Percentiles rank a stretch among this genome's conserved stretches.
These are phyloP conservation scores for Setipinna tenuifilis DNA, from an alignment of 2,797 vertebrate genomes.

Conservation along the genomic window DNA sequence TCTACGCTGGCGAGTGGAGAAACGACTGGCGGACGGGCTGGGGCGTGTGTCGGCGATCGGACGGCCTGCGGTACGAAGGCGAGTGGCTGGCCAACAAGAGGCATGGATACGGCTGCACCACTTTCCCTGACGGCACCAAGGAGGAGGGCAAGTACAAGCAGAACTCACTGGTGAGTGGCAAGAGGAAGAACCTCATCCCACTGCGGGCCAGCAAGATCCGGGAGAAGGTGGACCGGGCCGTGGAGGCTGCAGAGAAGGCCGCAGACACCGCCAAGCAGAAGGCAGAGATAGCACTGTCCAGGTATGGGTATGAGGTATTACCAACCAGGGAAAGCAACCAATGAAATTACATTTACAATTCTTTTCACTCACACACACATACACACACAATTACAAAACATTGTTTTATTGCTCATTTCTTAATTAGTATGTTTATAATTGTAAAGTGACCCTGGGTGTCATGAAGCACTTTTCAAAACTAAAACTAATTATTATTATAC, in stretches of 20 bases:
- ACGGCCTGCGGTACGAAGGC: slow-evolving; percentile 91
- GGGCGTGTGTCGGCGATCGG: slow-evolving; percentile 91
- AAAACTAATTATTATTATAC: no score
- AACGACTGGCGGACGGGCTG: slow-evolving; percentile 92
- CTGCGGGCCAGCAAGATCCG: slow-evolving; percentile 95
- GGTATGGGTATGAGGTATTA: no score
- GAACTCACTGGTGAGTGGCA: slow-evolving; percentile 92
- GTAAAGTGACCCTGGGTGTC: no score
- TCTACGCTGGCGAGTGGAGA: slow-evolving; percentile 94
- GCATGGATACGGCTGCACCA: slow-evolving; percentile 96
- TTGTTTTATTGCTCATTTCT: no score
- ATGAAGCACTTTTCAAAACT: no score
- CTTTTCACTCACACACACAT: neutral
- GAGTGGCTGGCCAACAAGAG: slow-evolving; percentile 94
- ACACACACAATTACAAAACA: neutral
- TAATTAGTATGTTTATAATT: no score
- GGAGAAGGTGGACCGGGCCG: slow-evolving; percentile 94
- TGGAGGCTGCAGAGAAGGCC: slow-evolving; percentile 90
- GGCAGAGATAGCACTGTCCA: slow-evolving; percentile 93
- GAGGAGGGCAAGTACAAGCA: slow-evolving; percentile 99
- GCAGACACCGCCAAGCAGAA: slow-evolving; percentile 95
- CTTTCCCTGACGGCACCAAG: slow-evolving; percentile 93
- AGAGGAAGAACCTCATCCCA: slow-evolving; percentile 96
- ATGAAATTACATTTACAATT: neutral
- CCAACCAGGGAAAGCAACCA: neutral